Evolutionary conservation across 2,888 invertebrate species (phyloP).

Genomic region (Heliconius charithonia): DNA sequence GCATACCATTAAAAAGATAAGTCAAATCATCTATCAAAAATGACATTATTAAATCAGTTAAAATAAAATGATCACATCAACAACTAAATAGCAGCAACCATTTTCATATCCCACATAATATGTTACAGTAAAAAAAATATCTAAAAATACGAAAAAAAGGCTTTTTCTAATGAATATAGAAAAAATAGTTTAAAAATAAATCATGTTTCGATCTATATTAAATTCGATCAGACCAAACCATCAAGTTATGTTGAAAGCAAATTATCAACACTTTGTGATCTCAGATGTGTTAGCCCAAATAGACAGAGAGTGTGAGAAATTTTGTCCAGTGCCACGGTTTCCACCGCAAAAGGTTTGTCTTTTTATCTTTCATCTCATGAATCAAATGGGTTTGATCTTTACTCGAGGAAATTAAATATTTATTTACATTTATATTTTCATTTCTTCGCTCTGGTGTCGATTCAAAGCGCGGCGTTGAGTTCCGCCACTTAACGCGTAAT

Average conservation of each 20-base stretch:
- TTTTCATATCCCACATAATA: background rate
- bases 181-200: background rate
- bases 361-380: too few species aligned
- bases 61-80: background rate
- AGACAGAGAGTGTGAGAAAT: slow-evolving; percentile 65
- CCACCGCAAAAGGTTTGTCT: slow-evolving; percentile 67
- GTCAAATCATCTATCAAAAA: background rate
- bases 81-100: background rate
- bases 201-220: slow-evolving; percentile 45
- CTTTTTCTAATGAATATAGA: background rate
- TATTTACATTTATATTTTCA: too few species aligned
- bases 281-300: slow-evolving; percentile 62
- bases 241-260: slow-evolving; percentile 47
- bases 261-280: slow-evolving; percentile 65
- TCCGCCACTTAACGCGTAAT: too few species aligned
- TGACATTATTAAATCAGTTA: slow-evolving; percentile 2
- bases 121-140: background rate
- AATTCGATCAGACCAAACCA: slow-evolving; percentile 43
- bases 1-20: background rate
- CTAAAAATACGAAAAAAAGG: background rate
- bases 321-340: slow-evolving; percentile 62
- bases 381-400: too few species aligned
- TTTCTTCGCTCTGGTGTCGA: too few species aligned
- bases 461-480: too few species aligned
- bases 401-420: too few species aligned